Base-by-base conservation (phyloP, 2,797 vertebrate species). In the Diplodus puntazzo region DNA sequence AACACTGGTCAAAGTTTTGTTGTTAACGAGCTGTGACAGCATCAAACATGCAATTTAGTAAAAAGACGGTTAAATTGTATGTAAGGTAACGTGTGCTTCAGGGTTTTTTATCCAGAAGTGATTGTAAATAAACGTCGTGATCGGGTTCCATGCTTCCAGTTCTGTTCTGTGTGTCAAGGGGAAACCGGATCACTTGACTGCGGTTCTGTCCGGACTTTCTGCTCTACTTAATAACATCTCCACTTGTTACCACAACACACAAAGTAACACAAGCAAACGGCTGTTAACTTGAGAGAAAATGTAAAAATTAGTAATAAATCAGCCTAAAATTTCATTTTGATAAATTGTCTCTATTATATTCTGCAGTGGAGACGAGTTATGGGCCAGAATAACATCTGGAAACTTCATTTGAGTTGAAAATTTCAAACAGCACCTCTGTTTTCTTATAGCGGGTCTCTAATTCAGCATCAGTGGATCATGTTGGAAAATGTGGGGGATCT, bases 101-200 rank as follows among this genome's bases (percentile, higher is more conserved):
- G 30, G 30, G 30, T 34, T 34, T 34, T 34, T 34, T 34, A 34
- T 34, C 30, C 7, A 8, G 34, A 39, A 39, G 34, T 39, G 34
- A 39, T 39, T 39, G 39, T 39, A 11, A 39, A 39, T 39, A 11
- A 39, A 10, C 10, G 10, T 39, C 2, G 39, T 39, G 39, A 39
- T 39, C 39, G 39, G 10, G 39, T 39, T 68, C 53, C 27, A 57
- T 69, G 30, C 23, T 39, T 39, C 39, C 39, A 39, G 9, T 25
- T 48, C 39, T 45, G 45, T 16, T 4, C 18, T 0, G 2, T 60
- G 3, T 39, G 69, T 70, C 73, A 23, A 9, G 50, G 34, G 34
- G 69, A 59, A 69, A 69, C 57, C 25, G 9, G 23, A 53, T 55
- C 42, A 6, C 39, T 60, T 65, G 62, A 10, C 64, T 18, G 48